These are phyloP conservation scores for Steinernema khuongi DNA, from an alignment of 1,140 invertebrate genomes.

Conservation along the genomic window DNA sequence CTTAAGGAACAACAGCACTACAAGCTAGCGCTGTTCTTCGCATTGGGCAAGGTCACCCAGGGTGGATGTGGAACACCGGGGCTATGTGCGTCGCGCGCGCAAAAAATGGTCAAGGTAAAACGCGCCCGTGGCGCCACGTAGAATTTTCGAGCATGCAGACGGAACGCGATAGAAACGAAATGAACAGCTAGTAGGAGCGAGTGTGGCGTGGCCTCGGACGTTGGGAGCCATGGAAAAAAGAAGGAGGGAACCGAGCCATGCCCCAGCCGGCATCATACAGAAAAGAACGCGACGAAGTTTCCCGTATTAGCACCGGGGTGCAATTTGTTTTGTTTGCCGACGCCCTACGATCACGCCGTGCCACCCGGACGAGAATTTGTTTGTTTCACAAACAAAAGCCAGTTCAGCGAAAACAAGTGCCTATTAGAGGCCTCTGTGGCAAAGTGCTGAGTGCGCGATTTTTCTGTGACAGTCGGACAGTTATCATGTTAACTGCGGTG, in stretches of 20 bases:
- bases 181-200: too few species aligned
- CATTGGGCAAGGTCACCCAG: neutral
- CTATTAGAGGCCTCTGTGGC: neutral
- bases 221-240: too few species aligned
- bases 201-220: too few species aligned
- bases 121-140: neutral
- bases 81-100: neutral
- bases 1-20: neutral
- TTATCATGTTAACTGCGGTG: too few species aligned
- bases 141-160: too few species aligned
- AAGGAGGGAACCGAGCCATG: neutral
- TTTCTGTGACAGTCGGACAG: neutral
- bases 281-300: too few species aligned
- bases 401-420: neutral
- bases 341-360: neutral
- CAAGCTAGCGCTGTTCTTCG: too few species aligned
- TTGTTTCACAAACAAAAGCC: neutral
- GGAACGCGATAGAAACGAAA: too few species aligned
- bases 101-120: constrained; percentile 14
- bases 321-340: neutral
- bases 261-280: too few species aligned
- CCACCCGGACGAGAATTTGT: neutral
- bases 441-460: too few species aligned
- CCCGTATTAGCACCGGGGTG: neutral
- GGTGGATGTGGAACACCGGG: neutral